A percentile compares a stretch with the other conserved stretches of the same genome.
Evolutionary conservation across 2,113 vertebrate species (phyloP).

Genomic region (Callaeas wilsoni): DNA sequence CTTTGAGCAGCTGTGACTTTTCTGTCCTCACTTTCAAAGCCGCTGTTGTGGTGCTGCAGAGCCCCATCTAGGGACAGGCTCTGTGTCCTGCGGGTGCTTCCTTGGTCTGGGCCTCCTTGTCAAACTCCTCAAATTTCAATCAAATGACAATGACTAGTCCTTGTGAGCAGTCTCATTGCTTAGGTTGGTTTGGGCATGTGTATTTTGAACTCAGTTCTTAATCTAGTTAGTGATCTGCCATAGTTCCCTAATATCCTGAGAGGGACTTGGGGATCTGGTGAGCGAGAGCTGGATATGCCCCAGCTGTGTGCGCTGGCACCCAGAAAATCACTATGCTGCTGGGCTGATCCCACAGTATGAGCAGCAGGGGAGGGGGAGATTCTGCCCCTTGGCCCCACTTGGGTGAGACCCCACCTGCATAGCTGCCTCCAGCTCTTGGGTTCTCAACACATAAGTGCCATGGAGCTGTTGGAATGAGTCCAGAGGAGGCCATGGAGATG

Average conservation of each 20-base stretch:
- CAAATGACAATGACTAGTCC: neutral
- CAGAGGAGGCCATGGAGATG: neutral
- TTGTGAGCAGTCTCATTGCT: neutral
- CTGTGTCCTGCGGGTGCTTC: neutral
- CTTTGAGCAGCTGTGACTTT: neutral
- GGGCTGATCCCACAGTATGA: neutral
- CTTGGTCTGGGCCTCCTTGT: neutral
- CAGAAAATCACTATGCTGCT: neutral
- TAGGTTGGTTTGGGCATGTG: neutral
- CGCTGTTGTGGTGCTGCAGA: neutral
- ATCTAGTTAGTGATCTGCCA: neutral
- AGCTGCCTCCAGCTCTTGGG: neutral
- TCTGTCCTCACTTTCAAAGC: rapidly evolving
- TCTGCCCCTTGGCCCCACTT: neutral
- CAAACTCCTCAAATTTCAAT: neutral
- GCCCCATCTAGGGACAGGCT: neutral
- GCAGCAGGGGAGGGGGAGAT: neutral
- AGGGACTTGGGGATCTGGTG: neutral
- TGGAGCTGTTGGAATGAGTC: neutral
- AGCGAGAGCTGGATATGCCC: neutral
- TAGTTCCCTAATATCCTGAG: neutral
- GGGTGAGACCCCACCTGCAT: neutral
- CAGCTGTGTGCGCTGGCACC: rapidly evolving
- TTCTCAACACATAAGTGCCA: neutral
- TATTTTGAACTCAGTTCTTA: neutral